Conservation (phyloP, 2,797 vertebrate genomes). For the Gymnothorax reevesii region DNA sequence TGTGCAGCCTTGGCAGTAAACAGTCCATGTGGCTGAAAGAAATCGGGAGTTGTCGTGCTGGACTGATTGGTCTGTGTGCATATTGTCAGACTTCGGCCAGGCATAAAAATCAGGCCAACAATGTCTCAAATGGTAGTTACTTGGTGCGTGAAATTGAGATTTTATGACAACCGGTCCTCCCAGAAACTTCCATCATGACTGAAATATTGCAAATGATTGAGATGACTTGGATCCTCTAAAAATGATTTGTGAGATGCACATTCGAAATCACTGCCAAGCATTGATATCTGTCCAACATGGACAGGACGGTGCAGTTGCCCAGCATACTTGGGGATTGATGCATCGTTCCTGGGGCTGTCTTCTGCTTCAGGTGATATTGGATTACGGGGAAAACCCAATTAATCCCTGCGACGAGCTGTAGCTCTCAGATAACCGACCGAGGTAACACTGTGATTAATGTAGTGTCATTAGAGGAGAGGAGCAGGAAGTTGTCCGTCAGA, state of each 20-base stretch:
- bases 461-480: neutral
- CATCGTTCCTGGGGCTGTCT: neutral
- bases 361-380: neutral
- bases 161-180: too few relatives aligned
- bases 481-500: neutral
- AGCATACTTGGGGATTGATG: neutral
- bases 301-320: conserved; percentile 12
- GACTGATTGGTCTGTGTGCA: too few relatives aligned
- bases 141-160: too few relatives aligned
- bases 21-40: too few relatives aligned
- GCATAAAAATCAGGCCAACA: too few relatives aligned
- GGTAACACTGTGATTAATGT: neutral
- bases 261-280: neutral
- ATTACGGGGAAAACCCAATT: conserved; percentile 11
- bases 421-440: conserved; percentile 11
- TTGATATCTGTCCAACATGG: neutral
- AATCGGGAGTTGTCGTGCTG: too few relatives aligned
- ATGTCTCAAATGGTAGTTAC: too few relatives aligned
- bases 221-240: neutral
- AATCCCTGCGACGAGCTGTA: conserved; percentile 11
- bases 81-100: too few relatives aligned
- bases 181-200: too few relatives aligned
- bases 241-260: neutral
- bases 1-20: too few relatives aligned
- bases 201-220: too few relatives aligned